Evolutionary conservation across 2,797 vertebrate genomes (phyloP).

Genomic region (Thunnus albacares): DNA sequence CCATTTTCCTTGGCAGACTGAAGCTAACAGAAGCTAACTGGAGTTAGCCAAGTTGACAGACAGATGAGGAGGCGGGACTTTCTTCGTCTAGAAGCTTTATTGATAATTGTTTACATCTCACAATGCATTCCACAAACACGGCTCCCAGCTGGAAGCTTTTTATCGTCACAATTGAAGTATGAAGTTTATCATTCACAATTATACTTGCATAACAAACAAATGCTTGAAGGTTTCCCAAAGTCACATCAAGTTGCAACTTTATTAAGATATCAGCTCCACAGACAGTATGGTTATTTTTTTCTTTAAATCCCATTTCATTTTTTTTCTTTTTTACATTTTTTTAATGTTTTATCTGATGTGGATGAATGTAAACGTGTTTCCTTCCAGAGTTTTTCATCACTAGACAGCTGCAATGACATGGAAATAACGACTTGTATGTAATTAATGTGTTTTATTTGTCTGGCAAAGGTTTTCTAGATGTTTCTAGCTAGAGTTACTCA

Average conservation of each 20-base stretch:
- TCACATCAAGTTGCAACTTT: slow-evolving; percentile 89
- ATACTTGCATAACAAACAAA: slow-evolving; percentile 92
- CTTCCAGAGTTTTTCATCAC: slow-evolving; percentile 81
- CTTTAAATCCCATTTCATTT: slow-evolving; percentile 50
- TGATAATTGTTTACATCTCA: slow-evolving; percentile 96
- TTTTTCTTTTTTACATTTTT: slow-evolving; percentile 53
- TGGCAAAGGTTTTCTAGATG: slow-evolving; percentile 85
- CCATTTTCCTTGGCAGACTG: too few relatives aligned
- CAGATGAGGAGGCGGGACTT: slow-evolving; percentile 49
- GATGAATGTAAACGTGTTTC: slow-evolving; percentile 88
- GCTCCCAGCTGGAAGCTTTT: slow-evolving; percentile 87
- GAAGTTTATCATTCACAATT: slow-evolving; percentile 90
- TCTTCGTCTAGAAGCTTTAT: slow-evolving; percentile 98
- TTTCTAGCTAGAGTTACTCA: slow-evolving; percentile 87
- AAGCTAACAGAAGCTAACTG: background rate
- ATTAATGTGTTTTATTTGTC: slow-evolving; percentile 75
- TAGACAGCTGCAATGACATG: slow-evolving; percentile 86
- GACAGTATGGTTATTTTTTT: slow-evolving; percentile 74
- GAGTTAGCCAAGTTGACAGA: background rate
- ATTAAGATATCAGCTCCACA: slow-evolving; percentile 90
- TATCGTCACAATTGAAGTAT: slow-evolving; percentile 90
- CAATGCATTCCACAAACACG: slow-evolving; percentile 99
- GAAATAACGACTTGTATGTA: slow-evolving; percentile 73
- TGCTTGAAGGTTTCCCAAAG: slow-evolving; percentile 89
- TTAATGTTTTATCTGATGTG: slow-evolving; percentile 72